Conservation (phyloP, 2,113 vertebrate species). For the Lycaon pictus region DNA sequence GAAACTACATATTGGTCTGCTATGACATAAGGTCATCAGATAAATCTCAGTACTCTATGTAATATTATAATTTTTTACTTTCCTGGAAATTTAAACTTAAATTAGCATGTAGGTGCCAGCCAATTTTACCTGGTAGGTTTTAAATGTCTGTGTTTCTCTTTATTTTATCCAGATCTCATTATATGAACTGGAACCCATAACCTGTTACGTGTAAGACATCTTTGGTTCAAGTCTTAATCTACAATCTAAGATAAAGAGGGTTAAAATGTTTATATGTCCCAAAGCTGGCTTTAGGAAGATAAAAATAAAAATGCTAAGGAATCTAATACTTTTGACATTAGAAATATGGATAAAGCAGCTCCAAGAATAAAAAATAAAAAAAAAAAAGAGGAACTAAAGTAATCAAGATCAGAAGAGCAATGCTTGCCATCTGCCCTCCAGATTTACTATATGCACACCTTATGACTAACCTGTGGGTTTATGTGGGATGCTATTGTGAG, state of each 20-base stretch:
- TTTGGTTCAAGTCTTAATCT: neutral
- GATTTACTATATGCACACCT: neutral
- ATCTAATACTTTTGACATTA: neutral
- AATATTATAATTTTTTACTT: neutral
- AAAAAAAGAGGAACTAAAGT: neutral
- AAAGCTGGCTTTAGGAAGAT: neutral
- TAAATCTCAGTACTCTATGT: neutral
- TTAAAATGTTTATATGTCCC: neutral
- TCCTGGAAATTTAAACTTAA: neutral
- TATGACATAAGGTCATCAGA: neutral
- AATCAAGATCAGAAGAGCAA: neutral
- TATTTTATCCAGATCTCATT: neutral
- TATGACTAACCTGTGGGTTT: neutral
- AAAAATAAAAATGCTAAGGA: neutral
- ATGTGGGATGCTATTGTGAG: neutral
- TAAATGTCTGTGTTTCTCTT: neutral
- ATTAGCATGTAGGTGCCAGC: neutral
- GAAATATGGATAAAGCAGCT: neutral
- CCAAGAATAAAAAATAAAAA: neutral
- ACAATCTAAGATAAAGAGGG: neutral
- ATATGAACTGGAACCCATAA: neutral
- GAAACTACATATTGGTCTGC: neutral
- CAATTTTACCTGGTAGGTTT: neutral
- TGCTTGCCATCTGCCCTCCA: neutral
- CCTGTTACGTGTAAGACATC: neutral